phyloP scores from a whole-genome alignment of 2,113 vertebrate genomes.

The Tetrax tetrax region DNA sequence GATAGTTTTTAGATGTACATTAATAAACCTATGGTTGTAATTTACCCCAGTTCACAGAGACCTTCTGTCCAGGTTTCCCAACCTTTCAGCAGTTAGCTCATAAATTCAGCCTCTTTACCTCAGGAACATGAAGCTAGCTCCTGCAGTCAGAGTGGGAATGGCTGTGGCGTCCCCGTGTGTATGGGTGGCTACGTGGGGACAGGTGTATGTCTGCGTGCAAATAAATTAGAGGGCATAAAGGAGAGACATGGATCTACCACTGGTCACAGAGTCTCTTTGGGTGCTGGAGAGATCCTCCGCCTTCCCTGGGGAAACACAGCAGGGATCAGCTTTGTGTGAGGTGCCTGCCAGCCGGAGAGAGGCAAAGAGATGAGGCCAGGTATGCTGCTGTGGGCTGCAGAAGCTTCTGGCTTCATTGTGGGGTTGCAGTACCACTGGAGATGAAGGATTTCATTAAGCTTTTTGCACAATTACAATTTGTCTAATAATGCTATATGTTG shows the following conservation, averaged over 20 bases:
- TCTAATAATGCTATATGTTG: not conserved
- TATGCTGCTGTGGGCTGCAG: not conserved
- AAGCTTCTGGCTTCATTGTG: not conserved
- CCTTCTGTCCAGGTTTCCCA: not conserved
- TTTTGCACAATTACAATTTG: not conserved
- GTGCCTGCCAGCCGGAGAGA: not conserved
- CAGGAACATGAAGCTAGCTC: not conserved
- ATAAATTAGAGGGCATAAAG: not conserved
- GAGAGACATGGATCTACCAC: not conserved
- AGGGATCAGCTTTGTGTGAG: not conserved
- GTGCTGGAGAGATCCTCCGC: accelerated
- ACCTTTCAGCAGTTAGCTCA: not conserved
- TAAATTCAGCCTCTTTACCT: not conserved
- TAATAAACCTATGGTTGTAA: not conserved
- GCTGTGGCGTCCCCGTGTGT: accelerated
- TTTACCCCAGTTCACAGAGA: not conserved
- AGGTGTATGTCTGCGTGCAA: not conserved
- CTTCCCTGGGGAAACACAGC: not conserved
- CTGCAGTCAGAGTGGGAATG: accelerated
- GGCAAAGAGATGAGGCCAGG: not conserved
- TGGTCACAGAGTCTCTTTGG: not conserved
- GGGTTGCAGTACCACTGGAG: not conserved
- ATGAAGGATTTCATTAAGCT: not conserved
- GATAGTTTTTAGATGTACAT: not conserved
- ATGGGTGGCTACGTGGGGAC: not conserved